Conservation (phyloP, 2,888 invertebrate species). For the Drosophila robusta region DNA sequence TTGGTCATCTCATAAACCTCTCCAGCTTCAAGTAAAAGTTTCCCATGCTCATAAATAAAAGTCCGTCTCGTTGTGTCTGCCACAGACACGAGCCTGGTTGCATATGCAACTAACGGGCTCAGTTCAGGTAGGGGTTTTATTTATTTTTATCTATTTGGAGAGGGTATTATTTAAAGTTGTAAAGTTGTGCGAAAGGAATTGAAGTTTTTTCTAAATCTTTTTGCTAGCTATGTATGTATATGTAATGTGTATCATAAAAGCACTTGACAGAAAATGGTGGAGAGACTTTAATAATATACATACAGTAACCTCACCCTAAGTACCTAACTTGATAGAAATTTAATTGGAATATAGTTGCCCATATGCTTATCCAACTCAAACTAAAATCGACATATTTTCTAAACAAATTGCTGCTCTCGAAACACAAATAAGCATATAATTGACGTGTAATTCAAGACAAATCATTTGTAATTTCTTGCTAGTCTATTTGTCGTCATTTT, state of each 20-base stretch:
- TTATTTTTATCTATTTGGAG: conserved; percentile 11
- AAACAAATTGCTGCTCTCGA: neutral
- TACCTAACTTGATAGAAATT: too few species aligned
- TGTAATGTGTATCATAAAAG: too few species aligned
- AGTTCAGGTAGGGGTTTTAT: conserved; percentile 2
- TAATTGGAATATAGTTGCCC: too few species aligned
- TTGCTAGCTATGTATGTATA: too few species aligned
- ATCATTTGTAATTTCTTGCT: neutral
- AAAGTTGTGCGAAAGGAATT: too few species aligned
- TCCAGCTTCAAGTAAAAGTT: conserved; percentile 39
- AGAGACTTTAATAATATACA: too few species aligned
- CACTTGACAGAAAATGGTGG: too few species aligned
- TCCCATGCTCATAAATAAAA: conserved; percentile 31
- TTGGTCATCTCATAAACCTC: conserved; percentile 16
- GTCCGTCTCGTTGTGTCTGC: conserved; percentile 5
- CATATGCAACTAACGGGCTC: conserved; percentile 22
- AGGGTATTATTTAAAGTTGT: conserved; percentile 3
- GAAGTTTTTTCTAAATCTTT: too few species aligned
- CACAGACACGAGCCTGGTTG: conserved; percentile 25
- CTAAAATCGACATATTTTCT: neutral
- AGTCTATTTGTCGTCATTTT: neutral
- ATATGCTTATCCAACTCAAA: neutral
- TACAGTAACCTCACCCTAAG: too few species aligned
- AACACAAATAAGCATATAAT: neutral
- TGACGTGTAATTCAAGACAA: neutral